These are phyloP conservation scores for Dasyornis broadbenti DNA, from an alignment of 2,113 vertebrate species.

Conservation along the genomic window DNA sequence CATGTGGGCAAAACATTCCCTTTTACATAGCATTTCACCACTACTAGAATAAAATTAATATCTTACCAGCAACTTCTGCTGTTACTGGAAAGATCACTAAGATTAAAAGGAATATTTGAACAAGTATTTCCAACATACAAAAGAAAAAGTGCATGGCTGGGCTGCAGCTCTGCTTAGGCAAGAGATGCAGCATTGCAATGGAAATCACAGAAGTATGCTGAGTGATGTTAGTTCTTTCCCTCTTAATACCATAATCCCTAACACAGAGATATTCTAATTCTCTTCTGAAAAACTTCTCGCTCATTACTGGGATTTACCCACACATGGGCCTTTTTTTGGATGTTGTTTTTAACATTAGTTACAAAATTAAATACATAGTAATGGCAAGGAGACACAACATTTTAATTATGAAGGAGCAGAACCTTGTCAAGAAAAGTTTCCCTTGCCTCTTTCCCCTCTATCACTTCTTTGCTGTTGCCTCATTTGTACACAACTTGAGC, in stretches of 20 bases:
- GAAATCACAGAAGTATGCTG: rapidly evolving
- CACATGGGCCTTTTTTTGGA: neutral
- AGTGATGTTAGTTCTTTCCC: neutral
- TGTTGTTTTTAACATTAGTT: neutral
- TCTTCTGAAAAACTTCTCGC: neutral
- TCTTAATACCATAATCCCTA: neutral
- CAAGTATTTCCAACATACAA: neutral
- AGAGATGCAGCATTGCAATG: neutral
- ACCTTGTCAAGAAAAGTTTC: neutral
- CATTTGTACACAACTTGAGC: neutral
- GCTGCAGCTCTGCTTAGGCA: neutral
- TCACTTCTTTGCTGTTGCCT: neutral
- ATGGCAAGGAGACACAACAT: neutral
- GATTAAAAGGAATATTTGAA: neutral
- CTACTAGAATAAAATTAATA: neutral
- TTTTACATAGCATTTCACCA: neutral
- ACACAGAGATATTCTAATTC: neutral
- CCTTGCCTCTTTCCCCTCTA: neutral
- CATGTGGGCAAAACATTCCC: neutral
- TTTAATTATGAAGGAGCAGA: neutral
- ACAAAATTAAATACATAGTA: neutral
- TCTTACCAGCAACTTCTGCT: neutral
- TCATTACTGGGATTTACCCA: neutral
- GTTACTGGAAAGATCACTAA: neutral
- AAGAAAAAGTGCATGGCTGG: neutral